Percentiles rank a stretch among this genome's conserved stretches.
phyloP scores from a whole-genome alignment of 2,888 invertebrate species.

The Sisyra terminalis region DNA sequence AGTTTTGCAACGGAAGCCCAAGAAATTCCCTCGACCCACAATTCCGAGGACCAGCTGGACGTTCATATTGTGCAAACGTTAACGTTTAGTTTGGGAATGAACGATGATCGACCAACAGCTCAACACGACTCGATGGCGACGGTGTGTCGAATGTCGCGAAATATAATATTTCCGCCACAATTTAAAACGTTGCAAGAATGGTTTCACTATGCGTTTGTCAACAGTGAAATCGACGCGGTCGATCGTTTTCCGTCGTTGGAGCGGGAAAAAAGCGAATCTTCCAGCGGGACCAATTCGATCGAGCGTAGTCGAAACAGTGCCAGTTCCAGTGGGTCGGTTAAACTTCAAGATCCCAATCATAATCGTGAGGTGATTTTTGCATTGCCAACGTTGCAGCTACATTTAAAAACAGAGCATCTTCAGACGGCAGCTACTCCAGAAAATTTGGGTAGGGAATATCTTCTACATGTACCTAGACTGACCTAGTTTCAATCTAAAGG shows the following conservation, averaged over 20 bases:
- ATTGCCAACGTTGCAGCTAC: slow-evolving; percentile 79
- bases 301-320: slow-evolving; percentile 35
- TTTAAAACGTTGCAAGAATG: slow-evolving; percentile 89
- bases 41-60: slow-evolving; percentile 39
- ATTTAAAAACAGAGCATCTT: slow-evolving; percentile 82
- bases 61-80: slow-evolving; percentile 81
- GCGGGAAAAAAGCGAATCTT: slow-evolving; percentile 44
- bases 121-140: slow-evolving; percentile 86
- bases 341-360: slow-evolving; percentile 63
- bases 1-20: slow-evolving; percentile 89
- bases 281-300: slow-evolving; percentile 32
- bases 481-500: no score
- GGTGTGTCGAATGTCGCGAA: slow-evolving; percentile 81
- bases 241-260: slow-evolving; percentile 83
- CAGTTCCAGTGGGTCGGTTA: slow-evolving; percentile 27
- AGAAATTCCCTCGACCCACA: slow-evolving; percentile 54
- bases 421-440: slow-evolving; percentile 62
- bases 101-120: slow-evolving; percentile 37
- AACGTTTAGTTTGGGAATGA: slow-evolving; percentile 72
- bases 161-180: slow-evolving; percentile 87
- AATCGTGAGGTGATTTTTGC: slow-evolving; percentile 93
- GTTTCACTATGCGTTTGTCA: slow-evolving; percentile 93
- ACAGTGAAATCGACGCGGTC: slow-evolving; percentile 85
- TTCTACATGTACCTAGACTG: no score
- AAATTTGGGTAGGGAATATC: slow-evolving; percentile 38